Conservation (phyloP, 2,113 vertebrate species). For the Clarias macrocephalus region DNA sequence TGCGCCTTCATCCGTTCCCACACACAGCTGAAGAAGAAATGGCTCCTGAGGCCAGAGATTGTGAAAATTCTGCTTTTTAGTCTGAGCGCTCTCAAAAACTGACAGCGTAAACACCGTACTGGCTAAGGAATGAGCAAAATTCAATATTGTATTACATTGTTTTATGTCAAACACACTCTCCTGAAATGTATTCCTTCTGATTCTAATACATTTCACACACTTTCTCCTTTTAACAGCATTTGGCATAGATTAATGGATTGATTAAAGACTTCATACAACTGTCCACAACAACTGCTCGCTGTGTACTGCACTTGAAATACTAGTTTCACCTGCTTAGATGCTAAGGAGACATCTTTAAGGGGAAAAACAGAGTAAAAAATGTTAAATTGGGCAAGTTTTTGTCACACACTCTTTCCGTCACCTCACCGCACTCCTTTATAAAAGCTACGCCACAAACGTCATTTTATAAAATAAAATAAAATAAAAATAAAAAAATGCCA, state of each 20-base stretch:
- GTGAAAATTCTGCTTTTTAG: not conserved
- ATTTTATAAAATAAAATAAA: too few relatives aligned
- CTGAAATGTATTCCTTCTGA: too few relatives aligned
- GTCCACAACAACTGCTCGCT: too few relatives aligned
- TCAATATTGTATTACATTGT: not conserved
- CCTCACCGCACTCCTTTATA: too few relatives aligned
- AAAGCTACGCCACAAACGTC: too few relatives aligned
- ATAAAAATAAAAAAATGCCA: too few relatives aligned
- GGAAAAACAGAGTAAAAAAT: too few relatives aligned
- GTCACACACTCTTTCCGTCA: too few relatives aligned
- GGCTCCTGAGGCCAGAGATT: constrained; percentile 4
- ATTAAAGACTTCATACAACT: not conserved
- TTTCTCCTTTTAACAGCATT: constrained; percentile 15
- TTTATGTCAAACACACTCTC: not conserved
- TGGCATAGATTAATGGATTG: not conserved
- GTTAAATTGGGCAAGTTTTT: too few relatives aligned
- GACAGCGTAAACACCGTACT: constrained; percentile 38
- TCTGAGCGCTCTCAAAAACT: not conserved
- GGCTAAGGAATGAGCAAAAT: constrained; percentile 15
- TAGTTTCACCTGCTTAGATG: not conserved
- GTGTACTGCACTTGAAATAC: not conserved
- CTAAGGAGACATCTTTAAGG: not conserved
- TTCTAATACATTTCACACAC: constrained; percentile 4
- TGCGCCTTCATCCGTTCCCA: not conserved
- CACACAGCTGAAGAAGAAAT: constrained; percentile 11